Base-by-base conservation (phyloP, 1,140 invertebrate species). In the Dolichoris vasculosae region DNA sequence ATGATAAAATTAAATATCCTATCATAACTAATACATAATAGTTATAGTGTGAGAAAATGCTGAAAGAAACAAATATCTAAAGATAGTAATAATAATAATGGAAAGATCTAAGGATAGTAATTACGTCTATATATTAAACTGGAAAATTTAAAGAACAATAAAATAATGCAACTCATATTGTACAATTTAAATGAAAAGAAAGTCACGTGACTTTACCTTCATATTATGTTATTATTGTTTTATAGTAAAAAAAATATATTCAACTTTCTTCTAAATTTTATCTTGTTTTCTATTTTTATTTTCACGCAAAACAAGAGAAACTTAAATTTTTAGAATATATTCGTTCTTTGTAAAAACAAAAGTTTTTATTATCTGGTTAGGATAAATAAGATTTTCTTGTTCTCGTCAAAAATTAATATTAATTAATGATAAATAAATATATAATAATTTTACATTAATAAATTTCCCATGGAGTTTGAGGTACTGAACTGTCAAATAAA, bases 51-150 rank as follows among this genome's bases (percentile, higher is more conserved):
- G 71, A 81, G 43, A 75, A 64, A 81, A 85, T 85, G 26, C 67
- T 81, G 23, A 85, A 55, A 64, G 67, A 51, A 85, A 51, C 8
- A 73, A 43, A 67, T 64, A 81, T 85, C n/a, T 84, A 67, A 59
- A 40, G 55, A 67, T 77, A 77, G 71, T 77, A 77, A 38, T 83
- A 55, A 59, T 63, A 59, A 55, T 83, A 77, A 67, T n/a, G 30
- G 0, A 30, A 77, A 23, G 46, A 55, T 77, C n/a, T 51, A 51
- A 76, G 73, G n/a, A 46, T 23, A 71, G n/a, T 40, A 71, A 71
- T 17, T 71, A 20, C 23, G 32, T 32, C 30, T 67, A 67, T 32
- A 32, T 67, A 67, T 32, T 6, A 32, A 67, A 13, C 2, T 67
- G 63, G 30, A 67, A 40, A 40, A 71, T 40, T 1, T 38, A 40